phyloP scores from a whole-genome alignment of 2,797 vertebrate genomes.

The Sebastes steindachneri region DNA sequence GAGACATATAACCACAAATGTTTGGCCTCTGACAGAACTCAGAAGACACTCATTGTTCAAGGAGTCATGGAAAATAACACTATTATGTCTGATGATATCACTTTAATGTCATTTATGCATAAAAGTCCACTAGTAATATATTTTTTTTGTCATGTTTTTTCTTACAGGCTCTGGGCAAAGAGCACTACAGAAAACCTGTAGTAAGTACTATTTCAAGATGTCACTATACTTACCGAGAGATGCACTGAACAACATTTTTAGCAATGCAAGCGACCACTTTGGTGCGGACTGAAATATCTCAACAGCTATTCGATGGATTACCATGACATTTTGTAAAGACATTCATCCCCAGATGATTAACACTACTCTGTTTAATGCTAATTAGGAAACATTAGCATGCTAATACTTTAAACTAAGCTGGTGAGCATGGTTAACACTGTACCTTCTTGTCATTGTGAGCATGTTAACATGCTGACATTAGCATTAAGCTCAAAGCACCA shows the following conservation, averaged over 20 bases:
- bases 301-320: neutral
- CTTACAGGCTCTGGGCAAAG: conserved; percentile 79
- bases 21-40: neutral
- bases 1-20: neutral
- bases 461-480: neutral
- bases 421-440: neutral
- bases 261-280: neutral
- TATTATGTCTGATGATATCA: neutral
- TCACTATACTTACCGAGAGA: neutral
- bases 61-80: neutral
- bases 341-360: neutral
- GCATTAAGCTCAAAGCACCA: too few species aligned
- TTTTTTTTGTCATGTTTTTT: conserved; percentile 13
- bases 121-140: neutral
- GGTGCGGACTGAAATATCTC: neutral
- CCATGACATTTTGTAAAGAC: neutral
- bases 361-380: neutral
- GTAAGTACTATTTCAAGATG: conserved; percentile 66
- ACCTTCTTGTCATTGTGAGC: neutral
- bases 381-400: neutral
- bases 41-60: neutral
- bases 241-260: neutral
- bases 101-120: neutral
- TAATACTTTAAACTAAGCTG: neutral
- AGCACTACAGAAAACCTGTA: conserved; percentile 80